Percentiles rank a stretch among this genome's conserved stretches.
Conservation (phyloP, 2,797 vertebrate species). For the Ara ararauna region DNA sequence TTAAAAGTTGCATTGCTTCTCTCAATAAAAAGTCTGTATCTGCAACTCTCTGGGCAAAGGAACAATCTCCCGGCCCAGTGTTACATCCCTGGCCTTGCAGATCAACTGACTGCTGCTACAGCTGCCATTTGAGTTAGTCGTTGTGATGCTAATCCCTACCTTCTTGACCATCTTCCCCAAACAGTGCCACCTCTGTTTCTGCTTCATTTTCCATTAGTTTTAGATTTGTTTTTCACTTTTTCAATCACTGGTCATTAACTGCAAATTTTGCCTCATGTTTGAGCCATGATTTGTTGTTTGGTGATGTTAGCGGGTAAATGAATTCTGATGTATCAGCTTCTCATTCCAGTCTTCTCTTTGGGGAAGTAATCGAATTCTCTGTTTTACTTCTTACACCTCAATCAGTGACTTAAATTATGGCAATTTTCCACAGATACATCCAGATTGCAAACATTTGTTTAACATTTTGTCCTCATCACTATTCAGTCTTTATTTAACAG, state of each 20-base stretch:
- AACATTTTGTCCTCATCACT: not conserved
- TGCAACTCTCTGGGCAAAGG: not conserved
- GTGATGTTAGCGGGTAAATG: not conserved
- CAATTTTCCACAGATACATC: not conserved
- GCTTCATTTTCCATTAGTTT: not conserved
- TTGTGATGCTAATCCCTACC: not conserved
- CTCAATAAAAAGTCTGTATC: not conserved
- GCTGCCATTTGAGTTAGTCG: not conserved
- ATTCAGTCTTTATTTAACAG: not conserved
- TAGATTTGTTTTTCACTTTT: not conserved
- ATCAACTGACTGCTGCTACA: not conserved
- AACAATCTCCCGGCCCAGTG: not conserved
- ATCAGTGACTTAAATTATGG: not conserved
- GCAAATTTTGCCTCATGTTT: not conserved
- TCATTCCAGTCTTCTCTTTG: not conserved
- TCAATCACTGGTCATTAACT: not conserved
- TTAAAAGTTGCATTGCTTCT: not conserved
- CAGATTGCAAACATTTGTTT: not conserved
- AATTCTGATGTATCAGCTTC: not conserved
- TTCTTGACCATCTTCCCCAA: not conserved
- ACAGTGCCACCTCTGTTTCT: not conserved
- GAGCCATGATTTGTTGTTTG: not conserved
- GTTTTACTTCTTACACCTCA: not conserved
- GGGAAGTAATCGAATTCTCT: not conserved
- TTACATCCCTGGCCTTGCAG: not conserved